Evolutionary conservation across 1,140 invertebrate species (phyloP), one percentile per base, ranked within the genome.

Genomic region (Cydia amplana): DNA sequence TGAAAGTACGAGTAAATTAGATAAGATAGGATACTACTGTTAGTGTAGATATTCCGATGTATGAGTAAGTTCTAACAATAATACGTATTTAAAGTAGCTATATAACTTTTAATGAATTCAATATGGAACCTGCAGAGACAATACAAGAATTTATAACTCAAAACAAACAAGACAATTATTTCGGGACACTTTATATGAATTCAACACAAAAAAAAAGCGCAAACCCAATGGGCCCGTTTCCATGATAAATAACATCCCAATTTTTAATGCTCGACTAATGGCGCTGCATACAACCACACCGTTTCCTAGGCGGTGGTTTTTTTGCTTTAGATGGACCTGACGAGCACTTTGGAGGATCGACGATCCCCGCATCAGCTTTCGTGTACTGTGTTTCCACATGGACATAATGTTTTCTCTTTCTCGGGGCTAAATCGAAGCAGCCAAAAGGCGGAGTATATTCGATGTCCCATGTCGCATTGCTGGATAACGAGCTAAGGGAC

Each of bases 401-500:
- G 2, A 91, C 85, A 51, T 80, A 91, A 32, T 85, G 85, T 64
- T 85, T 83, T 0, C 85, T 74, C 76, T 87, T 91, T 25, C 85
- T 82, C 0, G 92, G 90, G n/a, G 82, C 74, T 9, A 91, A 80
- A 73, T 92, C 92, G 65, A 91, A 91, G 75, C 89, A 92, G 6
- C 90, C 92, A 76, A 93, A 92, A 0, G 92, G 92, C 6, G 92
- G 92, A 0, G 90, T 93, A 67, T 93, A 93, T 63, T 93, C 92
- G 10, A 93, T 93, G 72, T 93, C 92, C 92, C 92, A 93, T 28
- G 91, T 91, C 0, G 92, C 91, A 63, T 93, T 93, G 79, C 91
- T 91, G 0, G 91, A 93, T 9, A 91, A 72, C 6, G 90, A 91
- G 78, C 90, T 92, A 10, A 91, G 65, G 1, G 89, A 93, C 76